Conservation (phyloP, 2,888 invertebrate species). For the Odontothrips loti region DNA sequence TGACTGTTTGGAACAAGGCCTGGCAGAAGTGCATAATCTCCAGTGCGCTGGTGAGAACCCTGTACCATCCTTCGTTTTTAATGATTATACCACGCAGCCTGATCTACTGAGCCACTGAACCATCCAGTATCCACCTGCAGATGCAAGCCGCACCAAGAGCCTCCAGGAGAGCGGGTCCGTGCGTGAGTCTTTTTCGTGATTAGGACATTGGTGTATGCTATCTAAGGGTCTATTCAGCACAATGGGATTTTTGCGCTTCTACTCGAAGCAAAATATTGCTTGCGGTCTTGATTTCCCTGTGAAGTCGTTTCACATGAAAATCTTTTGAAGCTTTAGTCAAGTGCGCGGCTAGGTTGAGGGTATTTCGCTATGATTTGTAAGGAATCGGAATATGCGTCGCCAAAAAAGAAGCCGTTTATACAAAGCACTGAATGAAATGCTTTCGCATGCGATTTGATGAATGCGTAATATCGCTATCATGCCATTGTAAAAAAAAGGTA, state of each 20-base stretch:
- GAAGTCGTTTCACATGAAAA: neutral
- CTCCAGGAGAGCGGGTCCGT: constrained; percentile 21
- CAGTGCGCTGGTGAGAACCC: constrained; percentile 25
- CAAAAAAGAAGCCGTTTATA: neutral
- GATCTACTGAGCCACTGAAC: constrained; percentile 20
- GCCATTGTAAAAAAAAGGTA: neutral
- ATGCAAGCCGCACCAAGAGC: constrained; percentile 22
- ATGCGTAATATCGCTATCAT: neutral
- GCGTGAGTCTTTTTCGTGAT: neutral
- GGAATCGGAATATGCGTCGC: neutral
- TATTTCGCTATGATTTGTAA: neutral
- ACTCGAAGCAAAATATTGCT: neutral
- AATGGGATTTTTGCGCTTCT: constrained; percentile 18
- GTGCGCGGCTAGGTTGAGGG: neutral
- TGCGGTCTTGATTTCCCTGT: neutral
- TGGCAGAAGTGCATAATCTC: constrained; percentile 26
- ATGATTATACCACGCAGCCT: constrained; percentile 7
- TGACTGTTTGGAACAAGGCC: constrained; percentile 3
- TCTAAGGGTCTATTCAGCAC: constrained; percentile 18
- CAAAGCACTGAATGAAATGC: constrained; percentile 5
- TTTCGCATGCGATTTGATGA: neutral
- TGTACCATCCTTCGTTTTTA: neutral
- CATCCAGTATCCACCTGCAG: constrained; percentile 17
- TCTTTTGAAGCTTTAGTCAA: neutral
- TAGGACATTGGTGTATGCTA: constrained; percentile 14